Evolutionary conservation across 2,797 vertebrate species (phyloP).

Genomic region (Ciconia nigra): DNA sequence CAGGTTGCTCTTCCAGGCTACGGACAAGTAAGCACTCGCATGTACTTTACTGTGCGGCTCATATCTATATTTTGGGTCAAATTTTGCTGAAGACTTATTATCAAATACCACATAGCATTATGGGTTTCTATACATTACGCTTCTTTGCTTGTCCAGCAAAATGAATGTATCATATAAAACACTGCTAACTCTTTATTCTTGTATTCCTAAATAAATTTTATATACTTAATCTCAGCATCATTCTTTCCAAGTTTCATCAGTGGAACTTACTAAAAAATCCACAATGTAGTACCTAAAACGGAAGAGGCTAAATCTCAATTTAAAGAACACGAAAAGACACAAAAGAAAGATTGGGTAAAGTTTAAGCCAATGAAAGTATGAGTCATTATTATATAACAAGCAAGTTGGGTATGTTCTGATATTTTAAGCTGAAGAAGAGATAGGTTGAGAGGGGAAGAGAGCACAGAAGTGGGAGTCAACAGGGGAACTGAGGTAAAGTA

Average conservation of each 20-base stretch:
- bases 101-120: not conserved
- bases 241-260: not conserved
- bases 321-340: not conserved
- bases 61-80: not conserved
- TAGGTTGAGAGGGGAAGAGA: conserved; percentile 51
- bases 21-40: not conserved
- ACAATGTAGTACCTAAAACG: not conserved
- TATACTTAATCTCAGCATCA: not conserved
- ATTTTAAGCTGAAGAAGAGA: conserved; percentile 45
- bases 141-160: not conserved
- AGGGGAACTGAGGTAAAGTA: conserved; percentile 49
- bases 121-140: not conserved
- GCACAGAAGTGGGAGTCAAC: conserved; percentile 55
- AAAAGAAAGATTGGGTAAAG: conserved; percentile 31
- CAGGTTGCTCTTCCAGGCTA: not conserved
- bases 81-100: not conserved
- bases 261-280: not conserved
- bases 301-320: not conserved
- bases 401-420: conserved; percentile 20
- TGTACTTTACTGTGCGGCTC: not conserved
- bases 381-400: conserved; percentile 63
- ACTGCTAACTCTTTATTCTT: not conserved
- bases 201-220: not conserved
- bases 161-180: not conserved
- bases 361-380: conserved; percentile 57